Evolutionary conservation across 2,888 invertebrate species (phyloP).

Genomic region (Eustalomyia histrio): DNA sequence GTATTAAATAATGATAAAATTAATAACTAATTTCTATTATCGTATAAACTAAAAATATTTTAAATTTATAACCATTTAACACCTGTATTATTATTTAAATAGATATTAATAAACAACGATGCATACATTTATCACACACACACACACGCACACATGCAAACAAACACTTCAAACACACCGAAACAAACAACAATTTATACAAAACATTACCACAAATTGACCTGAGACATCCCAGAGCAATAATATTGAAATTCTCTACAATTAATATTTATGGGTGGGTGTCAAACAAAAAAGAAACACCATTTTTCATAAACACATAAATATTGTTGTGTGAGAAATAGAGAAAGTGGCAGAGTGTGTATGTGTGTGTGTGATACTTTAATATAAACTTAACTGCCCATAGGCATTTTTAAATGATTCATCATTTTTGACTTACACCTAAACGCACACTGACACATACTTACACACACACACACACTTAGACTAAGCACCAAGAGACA

Average conservation of each 20-base stretch:
- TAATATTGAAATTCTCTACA: constrained; percentile 49
- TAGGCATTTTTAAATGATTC: constrained; percentile 53
- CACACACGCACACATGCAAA: not conserved
- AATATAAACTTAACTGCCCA: constrained; percentile 21
- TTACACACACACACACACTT: not conserved
- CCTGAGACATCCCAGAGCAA: constrained; percentile 46
- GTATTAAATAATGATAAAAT: too few species aligned
- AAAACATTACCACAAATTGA: constrained; percentile 39
- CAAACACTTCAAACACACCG: not conserved
- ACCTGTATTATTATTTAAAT: constrained; percentile 15
- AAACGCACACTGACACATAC: not conserved
- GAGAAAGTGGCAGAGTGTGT: not conserved
- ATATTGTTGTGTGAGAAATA: not conserved
- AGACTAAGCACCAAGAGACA: not conserved
- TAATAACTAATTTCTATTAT: too few species aligned
- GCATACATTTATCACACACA: not conserved
- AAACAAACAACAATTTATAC: constrained; percentile 13
- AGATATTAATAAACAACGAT: constrained; percentile 2
- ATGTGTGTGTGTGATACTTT: constrained; percentile 1
- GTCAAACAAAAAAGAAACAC: constrained; percentile 39
- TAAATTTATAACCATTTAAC: not conserved
- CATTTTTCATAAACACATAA: constrained; percentile 45
- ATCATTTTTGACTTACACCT: constrained; percentile 39
- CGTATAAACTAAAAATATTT: too few species aligned
- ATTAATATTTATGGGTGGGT: constrained; percentile 55